Percentiles rank a stretch among this genome's conserved stretches.
phyloP scores from a whole-genome alignment of 1,140 invertebrate genomes.

The Tyrophagus putrescentiae region DNA sequence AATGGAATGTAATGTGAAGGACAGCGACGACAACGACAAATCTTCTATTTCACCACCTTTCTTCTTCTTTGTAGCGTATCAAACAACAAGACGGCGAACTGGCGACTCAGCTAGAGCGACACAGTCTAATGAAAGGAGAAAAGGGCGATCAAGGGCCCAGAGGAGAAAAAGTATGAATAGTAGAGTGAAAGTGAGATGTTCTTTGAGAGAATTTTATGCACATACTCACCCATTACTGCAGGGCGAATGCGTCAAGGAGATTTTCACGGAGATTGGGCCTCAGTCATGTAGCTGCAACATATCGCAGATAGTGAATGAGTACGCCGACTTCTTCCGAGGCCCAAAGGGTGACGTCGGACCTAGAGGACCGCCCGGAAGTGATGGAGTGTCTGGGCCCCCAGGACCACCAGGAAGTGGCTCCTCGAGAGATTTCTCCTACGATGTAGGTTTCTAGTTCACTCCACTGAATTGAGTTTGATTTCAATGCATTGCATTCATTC shows the following conservation, averaged over 20 bases:
- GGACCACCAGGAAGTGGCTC: slow-evolving; percentile 23
- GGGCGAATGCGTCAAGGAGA: background rate
- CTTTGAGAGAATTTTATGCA: background rate
- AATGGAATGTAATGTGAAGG: too few species aligned
- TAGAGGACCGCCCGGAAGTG: slow-evolving; percentile 16
- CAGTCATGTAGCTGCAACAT: slow-evolving; percentile 19
- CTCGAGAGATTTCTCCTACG: slow-evolving; percentile 12
- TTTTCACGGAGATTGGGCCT: background rate
- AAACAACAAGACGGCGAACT: background rate
- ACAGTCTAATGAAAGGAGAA: slow-evolving; percentile 20
- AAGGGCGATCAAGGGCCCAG: slow-evolving; percentile 23
- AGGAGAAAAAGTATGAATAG: slow-evolving; percentile 25
- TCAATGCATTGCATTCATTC: background rate
- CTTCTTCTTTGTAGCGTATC: slow-evolving; percentile 1
- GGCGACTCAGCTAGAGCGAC: too few species aligned
- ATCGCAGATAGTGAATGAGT: background rate
- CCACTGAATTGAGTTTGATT: background rate
- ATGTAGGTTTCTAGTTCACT: slow-evolving; percentile 16
- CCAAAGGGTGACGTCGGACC: slow-evolving; percentile 24
- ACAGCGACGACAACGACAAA: too few species aligned
- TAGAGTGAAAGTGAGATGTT: background rate
- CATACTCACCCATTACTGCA: background rate
- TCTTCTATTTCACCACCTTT: background rate
- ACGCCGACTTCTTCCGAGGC: background rate
- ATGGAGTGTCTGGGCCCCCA: slow-evolving; percentile 22